Percentiles rank a stretch among this genome's conserved stretches.
Evolutionary conservation across 1,140 invertebrate genomes (phyloP).

Genomic region (Vanessa atalanta): DNA sequence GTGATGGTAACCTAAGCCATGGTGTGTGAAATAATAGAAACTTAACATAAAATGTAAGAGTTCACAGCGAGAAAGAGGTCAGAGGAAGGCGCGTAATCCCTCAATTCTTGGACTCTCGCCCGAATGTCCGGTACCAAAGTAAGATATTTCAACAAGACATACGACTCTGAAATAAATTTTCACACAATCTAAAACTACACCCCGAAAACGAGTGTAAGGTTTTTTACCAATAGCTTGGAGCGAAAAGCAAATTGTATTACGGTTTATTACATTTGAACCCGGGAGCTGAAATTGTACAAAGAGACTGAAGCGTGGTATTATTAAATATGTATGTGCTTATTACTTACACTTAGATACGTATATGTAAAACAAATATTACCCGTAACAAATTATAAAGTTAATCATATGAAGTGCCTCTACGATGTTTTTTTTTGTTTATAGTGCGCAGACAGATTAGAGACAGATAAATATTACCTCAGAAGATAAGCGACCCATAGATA

Average conservation of each 20-base stretch:
- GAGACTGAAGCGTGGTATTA: not conserved
- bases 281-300: slow-evolving; percentile 26
- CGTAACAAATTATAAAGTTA: too few species aligned
- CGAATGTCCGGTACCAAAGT: slow-evolving; percentile 38
- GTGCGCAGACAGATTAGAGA: too few species aligned
- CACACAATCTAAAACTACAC: slow-evolving; percentile 49
- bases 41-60: slow-evolving; percentile 11
- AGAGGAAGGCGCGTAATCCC: slow-evolving; percentile 23
- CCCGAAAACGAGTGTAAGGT: slow-evolving; percentile 14
- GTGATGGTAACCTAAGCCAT: not conserved
- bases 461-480: too few species aligned
- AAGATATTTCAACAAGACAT: slow-evolving; percentile 48
- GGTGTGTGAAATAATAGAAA: not conserved
- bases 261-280: slow-evolving; percentile 32
- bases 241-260: slow-evolving; percentile 30
- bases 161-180: slow-evolving; percentile 62
- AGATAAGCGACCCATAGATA: too few species aligned
- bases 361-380: too few species aligned
- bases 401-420: too few species aligned
- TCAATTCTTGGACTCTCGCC: slow-evolving; percentile 33
- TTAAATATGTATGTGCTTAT: too few species aligned
- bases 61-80: slow-evolving; percentile 24
- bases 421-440: too few species aligned
- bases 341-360: too few species aligned
- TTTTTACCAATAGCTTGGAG: slow-evolving; percentile 29